Percentiles rank a stretch among this genome's conserved stretches.
Conservation (phyloP, 2,888 invertebrate species). For the Hofmannophila pseudospretella region DNA sequence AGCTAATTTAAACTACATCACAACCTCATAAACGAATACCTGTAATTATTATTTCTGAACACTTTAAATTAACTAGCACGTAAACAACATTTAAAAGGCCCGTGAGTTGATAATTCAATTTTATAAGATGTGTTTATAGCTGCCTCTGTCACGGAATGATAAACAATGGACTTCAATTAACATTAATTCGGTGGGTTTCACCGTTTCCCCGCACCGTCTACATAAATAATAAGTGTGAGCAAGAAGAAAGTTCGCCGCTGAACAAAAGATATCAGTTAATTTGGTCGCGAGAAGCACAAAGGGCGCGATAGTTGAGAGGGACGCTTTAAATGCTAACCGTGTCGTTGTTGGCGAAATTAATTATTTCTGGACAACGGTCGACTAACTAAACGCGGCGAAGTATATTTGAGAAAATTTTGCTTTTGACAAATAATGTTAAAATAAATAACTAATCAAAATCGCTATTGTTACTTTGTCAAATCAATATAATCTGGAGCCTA, state of each 20-base stretch:
- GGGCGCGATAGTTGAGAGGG: constrained; percentile 23
- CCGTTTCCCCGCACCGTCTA: no score
- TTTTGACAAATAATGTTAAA: no score
- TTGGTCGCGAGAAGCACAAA: constrained; percentile 29
- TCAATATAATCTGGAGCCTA: no score
- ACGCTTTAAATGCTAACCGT: constrained; percentile 12
- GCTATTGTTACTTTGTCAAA: no score
- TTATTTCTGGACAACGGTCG: constrained; percentile 7
- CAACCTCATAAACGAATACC: no score
- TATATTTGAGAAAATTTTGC: background rate
- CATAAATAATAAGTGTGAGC: constrained; percentile 18
- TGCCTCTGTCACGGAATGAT: constrained; percentile 4
- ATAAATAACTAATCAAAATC: no score
- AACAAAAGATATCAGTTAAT: constrained; percentile 32
- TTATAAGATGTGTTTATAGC: constrained; percentile 8
- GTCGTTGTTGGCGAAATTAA: constrained; percentile 9
- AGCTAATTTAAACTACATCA: no score
- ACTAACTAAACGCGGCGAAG: constrained; percentile 1
- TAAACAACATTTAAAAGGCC: background rate
- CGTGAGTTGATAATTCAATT: constrained; percentile 5
- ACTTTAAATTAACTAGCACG: background rate
- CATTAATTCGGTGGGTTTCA: constrained; percentile 17
- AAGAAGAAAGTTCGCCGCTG: constrained; percentile 19
- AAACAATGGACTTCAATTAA: constrained; percentile 18
- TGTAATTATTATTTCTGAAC: no score